A percentile compares a stretch with the other conserved stretches of the same genome.
These are phyloP conservation scores for Patella pellucida DNA, from an alignment of 2,888 invertebrate genomes.

Conservation along the genomic window DNA sequence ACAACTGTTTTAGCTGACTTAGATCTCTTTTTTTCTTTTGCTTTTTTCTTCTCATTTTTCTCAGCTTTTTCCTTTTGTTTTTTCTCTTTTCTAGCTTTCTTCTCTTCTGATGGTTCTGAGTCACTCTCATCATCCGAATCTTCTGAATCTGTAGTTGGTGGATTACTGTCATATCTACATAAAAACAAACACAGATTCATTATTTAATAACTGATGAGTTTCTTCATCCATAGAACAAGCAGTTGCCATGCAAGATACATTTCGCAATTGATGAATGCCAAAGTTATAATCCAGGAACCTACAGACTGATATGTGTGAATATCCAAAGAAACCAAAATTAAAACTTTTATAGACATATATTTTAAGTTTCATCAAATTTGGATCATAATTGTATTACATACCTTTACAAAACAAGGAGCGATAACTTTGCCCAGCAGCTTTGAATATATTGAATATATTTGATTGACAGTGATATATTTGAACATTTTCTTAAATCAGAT, in stretches of 20 bases:
- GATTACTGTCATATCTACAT: conserved; percentile 80
- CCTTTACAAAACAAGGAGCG: too few relatives aligned
- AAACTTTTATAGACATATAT: too few relatives aligned
- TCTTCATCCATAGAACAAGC: neutral
- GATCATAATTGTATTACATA: too few relatives aligned
- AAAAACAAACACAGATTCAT: conserved; percentile 27
- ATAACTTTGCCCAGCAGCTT: too few relatives aligned
- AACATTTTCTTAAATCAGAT: too few relatives aligned
- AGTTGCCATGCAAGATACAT: too few relatives aligned
- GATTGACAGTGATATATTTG: too few relatives aligned
- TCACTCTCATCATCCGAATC: conserved; percentile 44
- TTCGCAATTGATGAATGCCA: neutral
- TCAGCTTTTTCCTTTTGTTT: conserved; percentile 47
- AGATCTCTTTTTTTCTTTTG: conserved; percentile 72
- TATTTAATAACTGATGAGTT: neutral
- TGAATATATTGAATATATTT: too few relatives aligned
- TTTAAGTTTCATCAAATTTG: too few relatives aligned
- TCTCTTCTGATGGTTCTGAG: conserved; percentile 67
- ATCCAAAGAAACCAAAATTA: too few relatives aligned
- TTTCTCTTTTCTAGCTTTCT: conserved; percentile 48
- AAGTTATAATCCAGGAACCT: neutral
- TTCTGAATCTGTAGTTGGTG: conserved; percentile 60
- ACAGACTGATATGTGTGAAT: too few relatives aligned
- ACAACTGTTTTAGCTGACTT: conserved; percentile 76
- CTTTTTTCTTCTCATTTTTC: conserved; percentile 38